phyloP scores from a whole-genome alignment of 2,888 invertebrate species.

The Eumerus sabulonum region DNA sequence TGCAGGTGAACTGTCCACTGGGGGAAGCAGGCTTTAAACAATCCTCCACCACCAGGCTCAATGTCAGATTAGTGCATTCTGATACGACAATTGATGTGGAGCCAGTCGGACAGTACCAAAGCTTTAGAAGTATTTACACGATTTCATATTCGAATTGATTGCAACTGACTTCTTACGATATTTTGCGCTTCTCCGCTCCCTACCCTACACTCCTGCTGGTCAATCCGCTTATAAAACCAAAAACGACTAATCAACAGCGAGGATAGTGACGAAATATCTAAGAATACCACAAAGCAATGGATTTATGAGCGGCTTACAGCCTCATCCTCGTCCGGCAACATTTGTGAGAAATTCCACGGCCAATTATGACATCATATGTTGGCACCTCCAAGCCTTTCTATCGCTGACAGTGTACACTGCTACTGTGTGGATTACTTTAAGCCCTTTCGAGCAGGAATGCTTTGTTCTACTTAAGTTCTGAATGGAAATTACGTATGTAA shows the following conservation, averaged over 20 bases:
- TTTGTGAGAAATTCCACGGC: slow-evolving; percentile 42
- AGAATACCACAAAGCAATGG: slow-evolving; percentile 27
- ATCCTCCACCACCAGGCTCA: slow-evolving; percentile 41
- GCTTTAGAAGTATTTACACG: slow-evolving; percentile 41
- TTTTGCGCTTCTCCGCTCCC: not conserved
- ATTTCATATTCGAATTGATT: slow-evolving; percentile 48
- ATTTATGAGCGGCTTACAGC: slow-evolving; percentile 42
- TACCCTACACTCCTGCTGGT: not conserved
- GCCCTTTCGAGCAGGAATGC: slow-evolving; percentile 6
- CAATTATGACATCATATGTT: slow-evolving; percentile 61
- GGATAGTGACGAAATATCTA: slow-evolving; percentile 52
- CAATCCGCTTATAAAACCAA: not conserved
- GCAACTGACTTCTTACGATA: slow-evolving; percentile 11
- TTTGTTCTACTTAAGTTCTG: slow-evolving; percentile 22
- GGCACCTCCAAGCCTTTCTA: slow-evolving; percentile 42
- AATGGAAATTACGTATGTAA: slow-evolving; percentile 32
- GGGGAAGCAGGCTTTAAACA: not conserved
- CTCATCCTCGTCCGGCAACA: not conserved
- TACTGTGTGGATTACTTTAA: slow-evolving; percentile 62
- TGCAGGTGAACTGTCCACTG: slow-evolving; percentile 13
- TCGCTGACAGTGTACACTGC: slow-evolving; percentile 5
- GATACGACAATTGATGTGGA: slow-evolving; percentile 39
- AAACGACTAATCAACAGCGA: not conserved
- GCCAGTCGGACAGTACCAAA: not conserved
- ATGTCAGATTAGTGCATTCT: slow-evolving; percentile 54